phyloP scores from a whole-genome alignment of 2,113 vertebrate genomes.

The Zeus faber region DNA sequence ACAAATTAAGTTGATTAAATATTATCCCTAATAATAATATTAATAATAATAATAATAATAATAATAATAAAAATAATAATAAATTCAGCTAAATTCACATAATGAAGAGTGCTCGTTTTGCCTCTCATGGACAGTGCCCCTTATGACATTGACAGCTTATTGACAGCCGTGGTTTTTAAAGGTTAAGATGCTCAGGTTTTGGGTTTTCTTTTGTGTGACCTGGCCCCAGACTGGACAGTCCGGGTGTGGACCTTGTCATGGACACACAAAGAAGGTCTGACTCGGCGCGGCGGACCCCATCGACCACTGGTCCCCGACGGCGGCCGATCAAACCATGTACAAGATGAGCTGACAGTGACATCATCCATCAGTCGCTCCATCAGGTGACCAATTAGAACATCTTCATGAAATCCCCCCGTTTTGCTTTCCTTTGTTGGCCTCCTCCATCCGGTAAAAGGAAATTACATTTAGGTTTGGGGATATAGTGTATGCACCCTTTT shows the following conservation, averaged over 20 bases:
- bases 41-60: no score
- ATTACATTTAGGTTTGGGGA: no score
- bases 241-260: conserved; percentile 40
- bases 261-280: conserved; percentile 24
- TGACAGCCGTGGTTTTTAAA: conserved; percentile 41
- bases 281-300: conserved; percentile 55
- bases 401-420: no score
- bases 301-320: conserved; percentile 69
- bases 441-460: no score
- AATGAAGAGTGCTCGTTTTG: no score
- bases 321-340: conserved; percentile 75
- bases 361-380: conserved; percentile 48
- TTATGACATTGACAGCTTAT: conserved; percentile 25
- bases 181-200: conserved; percentile 42
- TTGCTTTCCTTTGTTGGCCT: no score
- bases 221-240: conserved; percentile 55
- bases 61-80: no score
- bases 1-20: no score
- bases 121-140: no score
- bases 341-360: conserved; percentile 54
- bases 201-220: conserved; percentile 60
- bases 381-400: conserved; percentile 62
- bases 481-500: no score
- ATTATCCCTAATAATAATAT: no score
- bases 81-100: no score